phyloP scores from a whole-genome alignment of 2,888 invertebrate genomes.

The Limnephilus auricula region DNA sequence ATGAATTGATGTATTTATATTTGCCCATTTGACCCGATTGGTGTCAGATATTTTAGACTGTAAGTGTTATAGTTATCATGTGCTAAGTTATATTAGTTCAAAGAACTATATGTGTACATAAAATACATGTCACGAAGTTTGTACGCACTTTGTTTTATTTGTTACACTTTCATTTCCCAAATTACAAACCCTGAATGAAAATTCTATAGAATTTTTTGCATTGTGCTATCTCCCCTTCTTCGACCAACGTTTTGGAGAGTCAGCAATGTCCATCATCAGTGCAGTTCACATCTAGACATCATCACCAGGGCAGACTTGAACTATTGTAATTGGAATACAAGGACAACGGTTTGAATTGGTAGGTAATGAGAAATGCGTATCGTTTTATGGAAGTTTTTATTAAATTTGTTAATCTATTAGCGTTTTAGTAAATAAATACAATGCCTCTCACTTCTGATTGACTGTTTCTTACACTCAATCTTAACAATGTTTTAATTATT shows the following conservation, averaged over 20 bases:
- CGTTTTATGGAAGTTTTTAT: slow-evolving; percentile 44
- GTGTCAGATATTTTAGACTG: slow-evolving; percentile 20
- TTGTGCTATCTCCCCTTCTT: background rate
- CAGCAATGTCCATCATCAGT: background rate
- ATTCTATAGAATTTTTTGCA: background rate
- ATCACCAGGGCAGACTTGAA: background rate
- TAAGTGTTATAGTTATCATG: slow-evolving; percentile 58
- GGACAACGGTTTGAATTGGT: background rate
- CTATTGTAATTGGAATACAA: background rate
- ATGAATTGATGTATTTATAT: background rate
- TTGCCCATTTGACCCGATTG: background rate
- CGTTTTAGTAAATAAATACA: slow-evolving; percentile 64
- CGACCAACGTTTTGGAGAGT: background rate
- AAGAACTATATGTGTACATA: slow-evolving; percentile 57
- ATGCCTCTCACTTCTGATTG: slow-evolving; percentile 16
- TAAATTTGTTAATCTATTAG: slow-evolving; percentile 62
- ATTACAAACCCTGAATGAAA: background rate
- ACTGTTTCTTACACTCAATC: slow-evolving; percentile 8
- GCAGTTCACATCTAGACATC: background rate
- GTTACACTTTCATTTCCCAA: background rate
- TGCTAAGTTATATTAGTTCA: slow-evolving; percentile 59
- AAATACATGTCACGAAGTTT: slow-evolving; percentile 50
- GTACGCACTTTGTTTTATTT: slow-evolving; percentile 14
- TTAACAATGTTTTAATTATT: background rate
- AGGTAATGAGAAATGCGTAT: background rate